Conservation (phyloP, 2,888 invertebrate genomes). For the Philereme vetulata region DNA sequence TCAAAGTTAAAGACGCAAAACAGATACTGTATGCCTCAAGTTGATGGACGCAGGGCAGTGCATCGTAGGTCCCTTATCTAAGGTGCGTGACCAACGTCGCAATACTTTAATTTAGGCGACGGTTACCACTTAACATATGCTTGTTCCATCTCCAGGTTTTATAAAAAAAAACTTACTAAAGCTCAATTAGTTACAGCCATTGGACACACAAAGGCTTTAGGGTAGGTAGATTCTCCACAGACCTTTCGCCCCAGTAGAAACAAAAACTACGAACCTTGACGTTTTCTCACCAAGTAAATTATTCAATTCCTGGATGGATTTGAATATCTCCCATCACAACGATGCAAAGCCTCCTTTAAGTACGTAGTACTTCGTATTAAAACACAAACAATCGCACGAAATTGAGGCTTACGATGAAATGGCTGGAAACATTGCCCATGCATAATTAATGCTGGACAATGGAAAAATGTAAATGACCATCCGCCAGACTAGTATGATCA, state of each 20-base stretch:
- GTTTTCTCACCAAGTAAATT: constrained; percentile 4
- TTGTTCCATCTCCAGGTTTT: no score
- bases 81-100: no score
- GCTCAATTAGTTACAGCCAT: no score
- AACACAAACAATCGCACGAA: constrained; percentile 25
- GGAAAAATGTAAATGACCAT: constrained; percentile 50
- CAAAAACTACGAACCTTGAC: constrained; percentile 1
- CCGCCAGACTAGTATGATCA: constrained; percentile 42
- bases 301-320: constrained; percentile 12
- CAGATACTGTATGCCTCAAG: no score
- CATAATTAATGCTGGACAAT: constrained; percentile 51
- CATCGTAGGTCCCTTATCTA: no score
- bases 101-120: no score
- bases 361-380: constrained; percentile 13
- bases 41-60: no score
- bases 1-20: no score
- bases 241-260: background rate
- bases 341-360: constrained; percentile 8
- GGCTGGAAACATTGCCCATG: constrained; percentile 47
- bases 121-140: no score
- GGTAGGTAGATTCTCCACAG: background rate
- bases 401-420: constrained; percentile 39
- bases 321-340: constrained; percentile 7
- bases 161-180: no score
- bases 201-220: no score